These are phyloP conservation scores for Macrosiphum euphorbiae DNA, from an alignment of 2,888 invertebrate species.

Conservation along the genomic window DNA sequence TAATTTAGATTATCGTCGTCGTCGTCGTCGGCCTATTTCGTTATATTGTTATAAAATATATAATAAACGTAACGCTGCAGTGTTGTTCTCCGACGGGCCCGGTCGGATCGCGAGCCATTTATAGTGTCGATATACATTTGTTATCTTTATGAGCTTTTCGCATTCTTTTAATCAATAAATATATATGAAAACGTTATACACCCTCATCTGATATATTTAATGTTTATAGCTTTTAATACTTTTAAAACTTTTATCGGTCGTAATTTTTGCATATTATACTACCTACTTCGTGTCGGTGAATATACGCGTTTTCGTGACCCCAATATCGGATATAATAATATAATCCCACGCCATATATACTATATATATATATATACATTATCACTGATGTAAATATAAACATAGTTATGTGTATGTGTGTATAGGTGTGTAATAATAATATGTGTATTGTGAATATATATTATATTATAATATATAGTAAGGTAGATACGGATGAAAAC, in stretches of 20 bases:
- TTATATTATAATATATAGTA: not conserved
- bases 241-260: constrained; percentile 35
- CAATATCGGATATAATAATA: constrained; percentile 32
- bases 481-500: constrained; percentile 15
- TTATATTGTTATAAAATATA: not conserved
- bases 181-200: constrained; percentile 32
- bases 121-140: constrained; percentile 29
- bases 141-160: constrained; percentile 41
- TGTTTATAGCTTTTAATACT: constrained; percentile 48
- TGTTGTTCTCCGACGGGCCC: not conserved
- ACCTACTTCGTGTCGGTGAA: constrained; percentile 26
- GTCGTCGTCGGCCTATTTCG: not conserved
- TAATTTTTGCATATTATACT: constrained; percentile 48
- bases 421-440: not conserved
- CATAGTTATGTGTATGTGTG: not conserved
- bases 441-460: not conserved
- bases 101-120: not conserved
- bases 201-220: constrained; percentile 23
- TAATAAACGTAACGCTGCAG: not conserved
- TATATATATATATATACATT: not conserved
- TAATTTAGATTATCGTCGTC: constrained; percentile 3
- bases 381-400: not conserved
- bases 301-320: constrained; percentile 35
- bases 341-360: not conserved
- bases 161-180: constrained; percentile 51